phyloP scores from a whole-genome alignment of 2,797 vertebrate species.

The Sebastes baramenuke region DNA sequence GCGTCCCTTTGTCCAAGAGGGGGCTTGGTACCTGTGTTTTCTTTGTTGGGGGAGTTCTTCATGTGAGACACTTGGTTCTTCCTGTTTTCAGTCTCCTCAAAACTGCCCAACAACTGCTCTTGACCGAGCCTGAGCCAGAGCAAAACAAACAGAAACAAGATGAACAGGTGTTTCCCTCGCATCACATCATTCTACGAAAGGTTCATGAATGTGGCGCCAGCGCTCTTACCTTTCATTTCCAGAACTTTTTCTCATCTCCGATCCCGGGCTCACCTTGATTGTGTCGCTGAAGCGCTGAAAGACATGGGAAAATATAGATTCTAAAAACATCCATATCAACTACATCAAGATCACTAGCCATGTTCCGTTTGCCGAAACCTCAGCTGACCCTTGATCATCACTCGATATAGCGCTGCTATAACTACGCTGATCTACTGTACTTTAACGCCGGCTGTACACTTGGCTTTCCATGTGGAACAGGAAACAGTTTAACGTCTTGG shows the following conservation, averaged over 20 bases:
- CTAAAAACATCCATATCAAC: neutral
- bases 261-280: slow-evolving; percentile 87
- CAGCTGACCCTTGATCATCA: slow-evolving; percentile 19
- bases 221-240: slow-evolving; percentile 84
- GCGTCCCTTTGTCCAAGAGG: slow-evolving; percentile 81
- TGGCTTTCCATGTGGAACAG: slow-evolving; percentile 5
- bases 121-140: slow-evolving; percentile 55
- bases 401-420: slow-evolving; percentile 14
- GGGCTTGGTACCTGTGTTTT: slow-evolving; percentile 70
- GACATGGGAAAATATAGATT: slow-evolving; percentile 4
- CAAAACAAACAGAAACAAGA: neutral
- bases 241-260: slow-evolving; percentile 79
- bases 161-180: neutral
- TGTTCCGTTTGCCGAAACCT: slow-evolving; percentile 15
- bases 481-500: slow-evolving; percentile 4
- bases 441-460: neutral
- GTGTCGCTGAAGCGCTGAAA: slow-evolving; percentile 87
- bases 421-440: slow-evolving; percentile 28
- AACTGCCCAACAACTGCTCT: slow-evolving; percentile 72
- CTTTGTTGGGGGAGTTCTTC: slow-evolving; percentile 73
- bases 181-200: neutral
- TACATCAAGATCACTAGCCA: slow-evolving; percentile 9
- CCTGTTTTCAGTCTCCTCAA: slow-evolving; percentile 83
- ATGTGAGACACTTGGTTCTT: slow-evolving; percentile 75
- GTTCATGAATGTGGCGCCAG: neutral